A percentile compares a stretch with the other conserved stretches of the same genome.
Conservation (phyloP, 2,888 invertebrate genomes). For the Invenusta paracnida region DNA sequence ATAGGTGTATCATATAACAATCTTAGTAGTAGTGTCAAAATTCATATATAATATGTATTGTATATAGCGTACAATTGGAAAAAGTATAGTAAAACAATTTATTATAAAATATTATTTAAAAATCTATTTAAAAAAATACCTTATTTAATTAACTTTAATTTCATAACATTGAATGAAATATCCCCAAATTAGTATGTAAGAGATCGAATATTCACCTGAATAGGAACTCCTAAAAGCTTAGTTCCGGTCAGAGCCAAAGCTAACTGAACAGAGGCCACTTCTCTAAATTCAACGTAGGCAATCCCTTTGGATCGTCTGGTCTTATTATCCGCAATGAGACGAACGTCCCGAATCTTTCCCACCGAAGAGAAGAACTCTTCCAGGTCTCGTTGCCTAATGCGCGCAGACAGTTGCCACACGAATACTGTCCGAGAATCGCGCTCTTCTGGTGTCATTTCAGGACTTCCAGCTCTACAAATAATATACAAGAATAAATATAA, state of each 20-base stretch:
- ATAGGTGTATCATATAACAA: no score
- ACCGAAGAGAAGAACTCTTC: constrained; percentile 98
- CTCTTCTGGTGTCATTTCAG: constrained; percentile 70
- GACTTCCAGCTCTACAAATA: neutral
- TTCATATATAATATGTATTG: no score
- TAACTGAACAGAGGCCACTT: constrained; percentile 90
- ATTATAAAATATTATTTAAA: no score
- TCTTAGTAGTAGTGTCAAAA: no score
- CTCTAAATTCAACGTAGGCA: constrained; percentile 97
- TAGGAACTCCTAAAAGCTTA: constrained; percentile 82
- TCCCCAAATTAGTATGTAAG: no score
- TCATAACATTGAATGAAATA: no score
- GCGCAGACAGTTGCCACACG: constrained; percentile 92
- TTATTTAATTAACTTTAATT: no score
- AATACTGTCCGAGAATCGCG: constrained; percentile 96
- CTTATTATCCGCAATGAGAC: constrained; percentile 96
- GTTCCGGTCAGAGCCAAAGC: constrained; percentile 80
- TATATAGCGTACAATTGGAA: no score
- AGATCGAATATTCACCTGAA: constrained; percentile 58
- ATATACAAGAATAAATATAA: no score
- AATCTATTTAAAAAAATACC: no score
- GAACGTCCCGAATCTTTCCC: constrained; percentile 91
- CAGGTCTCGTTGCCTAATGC: constrained; percentile 83
- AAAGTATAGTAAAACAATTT: no score
- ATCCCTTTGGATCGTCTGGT: constrained; percentile 97